A percentile compares a stretch with the other conserved stretches of the same genome.
Conservation (phyloP, 1,140 invertebrate genomes). For the Lasioglossum baleicum region DNA sequence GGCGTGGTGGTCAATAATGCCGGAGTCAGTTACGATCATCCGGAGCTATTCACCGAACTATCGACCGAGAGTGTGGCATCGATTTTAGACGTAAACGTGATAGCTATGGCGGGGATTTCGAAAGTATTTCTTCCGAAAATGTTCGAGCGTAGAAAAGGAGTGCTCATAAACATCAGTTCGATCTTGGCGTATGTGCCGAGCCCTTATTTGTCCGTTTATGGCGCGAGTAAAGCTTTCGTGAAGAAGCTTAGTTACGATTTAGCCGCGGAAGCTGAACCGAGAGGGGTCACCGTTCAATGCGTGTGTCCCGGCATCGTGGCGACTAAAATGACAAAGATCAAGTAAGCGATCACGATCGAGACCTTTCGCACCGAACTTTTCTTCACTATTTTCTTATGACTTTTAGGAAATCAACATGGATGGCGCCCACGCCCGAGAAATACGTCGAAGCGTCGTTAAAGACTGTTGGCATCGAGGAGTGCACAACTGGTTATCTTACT, state of each 20-base stretch:
- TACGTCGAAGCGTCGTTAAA: constrained; percentile 90
- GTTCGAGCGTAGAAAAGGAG: constrained; percentile 90
- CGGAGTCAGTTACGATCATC: constrained; percentile 93
- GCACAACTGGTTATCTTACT: constrained; percentile 89
- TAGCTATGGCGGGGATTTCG: constrained; percentile 84
- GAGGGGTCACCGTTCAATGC: constrained; percentile 91
- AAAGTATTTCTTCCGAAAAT: constrained; percentile 92
- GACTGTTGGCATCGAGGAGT: constrained; percentile 87
- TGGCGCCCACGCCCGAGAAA: constrained; percentile 88
- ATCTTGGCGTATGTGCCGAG: constrained; percentile 88
- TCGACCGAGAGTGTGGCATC: constrained; percentile 78
- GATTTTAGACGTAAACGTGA: constrained; percentile 82
- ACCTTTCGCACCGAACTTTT: not conserved
- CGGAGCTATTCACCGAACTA: constrained; percentile 90
- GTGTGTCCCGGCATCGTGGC: constrained; percentile 93
- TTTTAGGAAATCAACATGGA: constrained; percentile 82
- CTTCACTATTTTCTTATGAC: not conserved
- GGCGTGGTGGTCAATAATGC: constrained; percentile 98
- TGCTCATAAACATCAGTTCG: constrained; percentile 96
- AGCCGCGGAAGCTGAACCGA: constrained; percentile 87
- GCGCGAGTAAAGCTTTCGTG: constrained; percentile 94
- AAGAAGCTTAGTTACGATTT: constrained; percentile 91
- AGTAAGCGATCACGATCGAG: constrained; percentile 60
- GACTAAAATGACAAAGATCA: constrained; percentile 95
- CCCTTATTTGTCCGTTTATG: constrained; percentile 93